Base-by-base conservation (phyloP, 2,113 vertebrate species). In the Mugil cephalus region DNA sequence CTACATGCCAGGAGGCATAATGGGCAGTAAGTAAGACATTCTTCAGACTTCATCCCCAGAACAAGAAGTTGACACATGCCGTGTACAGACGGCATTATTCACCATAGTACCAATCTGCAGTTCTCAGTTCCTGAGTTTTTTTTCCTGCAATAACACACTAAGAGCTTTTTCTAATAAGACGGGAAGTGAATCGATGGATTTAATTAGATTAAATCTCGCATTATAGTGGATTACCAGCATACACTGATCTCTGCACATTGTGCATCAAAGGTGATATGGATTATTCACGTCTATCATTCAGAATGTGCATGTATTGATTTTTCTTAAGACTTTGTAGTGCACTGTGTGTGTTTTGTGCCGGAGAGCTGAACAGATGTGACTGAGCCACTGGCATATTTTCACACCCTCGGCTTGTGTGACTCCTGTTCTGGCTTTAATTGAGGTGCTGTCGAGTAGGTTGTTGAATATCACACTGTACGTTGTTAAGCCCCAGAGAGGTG, bases 181-280 rank as follows among this genome's bases (percentile, higher is more conserved):
- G 43, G 30, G 56, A 55, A 60, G 70, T 79, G 17, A 82, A 62
- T 76, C 45, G 76, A 45, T 74, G 68, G 69, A 48, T 73, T 74
- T 88, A 90, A 90, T 56, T 39, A 80, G 77, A 87, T 90, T 82
- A 84, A 63, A 72, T 61, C 35, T 65, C 5, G 64, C 77, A 89
- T 89, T 88, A 79, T 46, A 60, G 63, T 66, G 85, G 77, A 88
- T 91, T 88, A 88, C 40, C 18, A 62, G 17, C 38, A 60, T 52
- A 30, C 10, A 18, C 13, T 61, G n/a, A 63, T 77, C 42, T 9
- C 34, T 52, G 19, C 35, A 40, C 47, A 53, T 69, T 40, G 15
- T 58, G n/a, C 54, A 50, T 78, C 40, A 63, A 39, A 50, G 10
- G 42, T 53, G 38, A 13, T 14, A 5, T 46, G 7, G 24, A 4